Evolutionary conservation across 2,888 invertebrate species (phyloP).

Genomic region (Hyposoter dolosus): DNA sequence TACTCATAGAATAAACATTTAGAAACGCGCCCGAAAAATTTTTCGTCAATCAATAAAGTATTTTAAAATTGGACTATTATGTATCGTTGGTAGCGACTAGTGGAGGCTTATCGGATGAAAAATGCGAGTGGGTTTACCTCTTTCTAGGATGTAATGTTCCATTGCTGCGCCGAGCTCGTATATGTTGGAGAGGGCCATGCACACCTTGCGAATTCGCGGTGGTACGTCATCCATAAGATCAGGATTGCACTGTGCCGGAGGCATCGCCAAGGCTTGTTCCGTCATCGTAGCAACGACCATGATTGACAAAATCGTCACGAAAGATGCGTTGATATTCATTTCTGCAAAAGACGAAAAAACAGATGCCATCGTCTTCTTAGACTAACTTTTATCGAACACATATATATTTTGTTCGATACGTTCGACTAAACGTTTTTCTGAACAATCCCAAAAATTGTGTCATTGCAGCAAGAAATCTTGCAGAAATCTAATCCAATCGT

Average conservation of each 20-base stretch:
- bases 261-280: constrained; percentile 83
- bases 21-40: too few species aligned
- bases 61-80: too few species aligned
- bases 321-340: constrained; percentile 73
- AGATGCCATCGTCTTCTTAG: too few species aligned
- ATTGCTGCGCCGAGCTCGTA: constrained; percentile 88
- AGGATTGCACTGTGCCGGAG: constrained; percentile 87
- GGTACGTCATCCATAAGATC: constrained; percentile 88
- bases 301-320: constrained; percentile 71
- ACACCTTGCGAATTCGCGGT: constrained; percentile 88
- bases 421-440: too few species aligned
- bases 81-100: too few species aligned
- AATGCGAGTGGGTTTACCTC: constrained; percentile 80
- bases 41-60: too few species aligned
- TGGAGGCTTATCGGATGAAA: not conserved
- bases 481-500: too few species aligned
- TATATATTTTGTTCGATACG: too few species aligned
- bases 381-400: too few species aligned
- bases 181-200: constrained; percentile 89
- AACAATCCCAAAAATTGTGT: too few species aligned
- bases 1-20: too few species aligned
- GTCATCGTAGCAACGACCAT: constrained; percentile 75
- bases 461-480: not conserved
- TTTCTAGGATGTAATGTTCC: constrained; percentile 87
- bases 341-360: constrained; percentile 59